These are phyloP conservation scores for Dendrocopos noguchii DNA, from an alignment of 2,113 vertebrate genomes.

Conservation along the genomic window DNA sequence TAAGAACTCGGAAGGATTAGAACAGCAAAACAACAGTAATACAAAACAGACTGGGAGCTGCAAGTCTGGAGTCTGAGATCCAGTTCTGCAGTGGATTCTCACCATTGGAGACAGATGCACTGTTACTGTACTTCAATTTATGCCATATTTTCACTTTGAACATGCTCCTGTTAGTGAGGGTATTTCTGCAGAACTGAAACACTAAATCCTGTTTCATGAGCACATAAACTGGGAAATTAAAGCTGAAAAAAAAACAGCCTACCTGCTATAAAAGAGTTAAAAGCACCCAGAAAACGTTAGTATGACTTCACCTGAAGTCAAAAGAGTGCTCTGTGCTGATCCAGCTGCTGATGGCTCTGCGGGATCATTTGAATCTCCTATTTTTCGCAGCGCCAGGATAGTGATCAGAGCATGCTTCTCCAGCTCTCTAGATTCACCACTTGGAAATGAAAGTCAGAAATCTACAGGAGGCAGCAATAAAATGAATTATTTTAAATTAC, in stretches of 20 bases:
- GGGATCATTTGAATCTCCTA: constrained; percentile 27
- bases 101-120: neutral
- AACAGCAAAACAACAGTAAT: constrained; percentile 29
- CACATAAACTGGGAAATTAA: neutral
- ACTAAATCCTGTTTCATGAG: neutral
- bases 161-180: neutral
- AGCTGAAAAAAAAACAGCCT: neutral
- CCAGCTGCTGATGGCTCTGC: constrained; percentile 59
- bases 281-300: neutral
- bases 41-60: neutral
- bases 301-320: constrained; percentile 2
- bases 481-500: constrained; percentile 70
- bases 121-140: neutral
- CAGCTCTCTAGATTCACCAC: constrained; percentile 39
- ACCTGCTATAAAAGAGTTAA: constrained; percentile 29
- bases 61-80: neutral
- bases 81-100: neutral
- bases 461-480: constrained; percentile 60
- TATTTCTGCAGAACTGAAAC: neutral
- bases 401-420: constrained; percentile 54
- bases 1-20: neutral
- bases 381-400: constrained; percentile 41
- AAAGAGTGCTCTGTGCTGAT: constrained; percentile 36
- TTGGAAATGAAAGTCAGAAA: constrained; percentile 60
- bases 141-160: neutral